Evolutionary conservation across 2,888 invertebrate species (phyloP).

Genomic region (Pristionchus entomophagus): DNA sequence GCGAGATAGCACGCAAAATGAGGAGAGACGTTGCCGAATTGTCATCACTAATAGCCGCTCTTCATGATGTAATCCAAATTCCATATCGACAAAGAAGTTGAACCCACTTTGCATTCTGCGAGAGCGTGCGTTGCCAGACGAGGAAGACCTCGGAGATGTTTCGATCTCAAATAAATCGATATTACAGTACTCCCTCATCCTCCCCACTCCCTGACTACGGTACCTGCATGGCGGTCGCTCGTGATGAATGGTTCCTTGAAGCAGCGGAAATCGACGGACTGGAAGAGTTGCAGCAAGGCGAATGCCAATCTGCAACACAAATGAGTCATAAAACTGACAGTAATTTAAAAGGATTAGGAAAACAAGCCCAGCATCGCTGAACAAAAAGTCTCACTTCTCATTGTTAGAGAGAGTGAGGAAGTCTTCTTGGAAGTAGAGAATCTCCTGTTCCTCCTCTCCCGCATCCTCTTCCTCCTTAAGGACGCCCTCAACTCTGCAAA

Average conservation of each 20-base stretch:
- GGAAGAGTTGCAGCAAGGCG: constrained; percentile 89
- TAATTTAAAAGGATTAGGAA: not conserved
- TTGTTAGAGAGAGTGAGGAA: constrained; percentile 13
- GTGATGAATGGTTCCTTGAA: constrained; percentile 86
- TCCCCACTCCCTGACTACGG: not conserved
- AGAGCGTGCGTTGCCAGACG: constrained; percentile 17
- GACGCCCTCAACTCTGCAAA: constrained; percentile 26
- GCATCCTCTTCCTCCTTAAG: constrained; percentile 44
- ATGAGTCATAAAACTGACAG: too few species aligned
- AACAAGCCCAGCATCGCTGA: not conserved
- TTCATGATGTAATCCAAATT: too few species aligned
- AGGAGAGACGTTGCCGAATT: too few species aligned
- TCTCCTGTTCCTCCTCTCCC: constrained; percentile 50
- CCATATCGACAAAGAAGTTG: too few species aligned
- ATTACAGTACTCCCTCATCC: not conserved
- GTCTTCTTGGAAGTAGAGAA: constrained; percentile 51
- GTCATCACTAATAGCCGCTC: too few species aligned
- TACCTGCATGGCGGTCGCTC: constrained; percentile 1
- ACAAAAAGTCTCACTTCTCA: not conserved
- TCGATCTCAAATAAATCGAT: not conserved
- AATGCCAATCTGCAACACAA: constrained; percentile 80
- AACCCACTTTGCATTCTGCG: constrained; percentile 26
- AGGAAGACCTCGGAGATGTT: constrained; percentile 43
- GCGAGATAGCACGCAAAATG: too few species aligned
- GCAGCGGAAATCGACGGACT: constrained; percentile 88